Base-by-base conservation (phyloP, 2,797 vertebrate species). In the Hyperoplus immaculatus region DNA sequence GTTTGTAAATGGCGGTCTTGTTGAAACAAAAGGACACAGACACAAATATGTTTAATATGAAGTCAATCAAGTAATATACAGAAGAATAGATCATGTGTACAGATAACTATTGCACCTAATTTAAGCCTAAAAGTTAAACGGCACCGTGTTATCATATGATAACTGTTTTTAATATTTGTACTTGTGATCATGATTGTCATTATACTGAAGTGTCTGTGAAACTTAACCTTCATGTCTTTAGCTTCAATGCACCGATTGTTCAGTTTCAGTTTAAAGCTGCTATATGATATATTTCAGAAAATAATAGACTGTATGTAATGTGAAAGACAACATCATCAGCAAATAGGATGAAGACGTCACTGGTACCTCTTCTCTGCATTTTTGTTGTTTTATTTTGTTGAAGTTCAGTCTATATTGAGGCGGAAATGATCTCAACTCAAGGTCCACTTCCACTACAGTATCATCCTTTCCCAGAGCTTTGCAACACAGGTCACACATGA, bases 1-100 rank as follows among this genome's bases (percentile, higher is more conserved):
- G 77, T 78, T 81, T 75, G 65, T 75, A 81, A 64, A 78, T 64
- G 58, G 43, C 13, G 18, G 81, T 89, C 83, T 78, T 63, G 78
- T 79, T 64, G 55, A 78, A 83, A 29, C 60, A 65, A n/a, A 83
- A 74, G 42, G 65, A 68, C 50, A 67, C 2, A 3, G 7, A 53
- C 16, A 65, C 8, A 69, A 56, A 66, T 21, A 47, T 71, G 41
- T 64, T 61, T 7, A 66, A 56, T 77, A 77, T 73, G 45, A 63
- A 67, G 84, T 72, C 45, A 55, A 14, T 67, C 75, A 69, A 11
- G 16, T 72, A 58, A 50, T 59, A 69, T 63, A 51, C 18, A 72
- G 73, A 45, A 46, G 1, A 68, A 21, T 53, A 70, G 21, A 78
- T 61, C 47, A 50, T 74, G 83, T 91, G 74, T 90, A 83, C 69